phyloP scores from a whole-genome alignment of 2,113 vertebrate species.

The Onychostruthus taczanowskii region DNA sequence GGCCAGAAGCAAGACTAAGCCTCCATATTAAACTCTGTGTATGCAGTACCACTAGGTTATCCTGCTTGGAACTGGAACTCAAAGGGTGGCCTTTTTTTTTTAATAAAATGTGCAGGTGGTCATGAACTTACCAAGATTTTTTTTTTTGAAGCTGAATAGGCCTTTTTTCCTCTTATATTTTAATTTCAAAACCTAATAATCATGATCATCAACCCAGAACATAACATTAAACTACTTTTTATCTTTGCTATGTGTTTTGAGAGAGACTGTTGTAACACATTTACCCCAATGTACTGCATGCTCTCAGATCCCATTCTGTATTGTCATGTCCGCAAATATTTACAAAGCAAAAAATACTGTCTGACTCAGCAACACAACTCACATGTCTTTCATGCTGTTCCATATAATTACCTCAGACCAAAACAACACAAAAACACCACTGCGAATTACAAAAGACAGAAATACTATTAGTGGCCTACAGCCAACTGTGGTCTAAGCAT shows the following conservation, averaged over 20 bases:
- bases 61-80: not conserved
- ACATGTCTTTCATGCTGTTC: constrained; percentile 23
- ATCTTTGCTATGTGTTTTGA: not conserved
- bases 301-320: not conserved
- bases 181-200: not conserved
- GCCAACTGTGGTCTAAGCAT: constrained; percentile 17
- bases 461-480: constrained; percentile 18
- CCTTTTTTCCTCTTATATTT: not conserved
- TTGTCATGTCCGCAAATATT: constrained; percentile 14
- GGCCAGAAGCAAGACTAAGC: not conserved
- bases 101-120: not conserved
- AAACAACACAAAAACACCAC: constrained; percentile 20
- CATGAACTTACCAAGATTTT: not conserved
- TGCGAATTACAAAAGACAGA: not conserved
- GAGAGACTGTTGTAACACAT: not conserved
- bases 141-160: not conserved
- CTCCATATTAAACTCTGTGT: not conserved
- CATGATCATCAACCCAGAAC: not conserved
- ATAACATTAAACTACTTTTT: not conserved
- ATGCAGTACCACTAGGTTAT: not conserved
- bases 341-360: constrained; percentile 7
- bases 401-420: constrained; percentile 13
- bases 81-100: not conserved
- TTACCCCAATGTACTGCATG: not conserved
- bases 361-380: not conserved